Base-by-base conservation (phyloP, 2,888 invertebrate genomes). In the Anoncus sp. region DNA sequence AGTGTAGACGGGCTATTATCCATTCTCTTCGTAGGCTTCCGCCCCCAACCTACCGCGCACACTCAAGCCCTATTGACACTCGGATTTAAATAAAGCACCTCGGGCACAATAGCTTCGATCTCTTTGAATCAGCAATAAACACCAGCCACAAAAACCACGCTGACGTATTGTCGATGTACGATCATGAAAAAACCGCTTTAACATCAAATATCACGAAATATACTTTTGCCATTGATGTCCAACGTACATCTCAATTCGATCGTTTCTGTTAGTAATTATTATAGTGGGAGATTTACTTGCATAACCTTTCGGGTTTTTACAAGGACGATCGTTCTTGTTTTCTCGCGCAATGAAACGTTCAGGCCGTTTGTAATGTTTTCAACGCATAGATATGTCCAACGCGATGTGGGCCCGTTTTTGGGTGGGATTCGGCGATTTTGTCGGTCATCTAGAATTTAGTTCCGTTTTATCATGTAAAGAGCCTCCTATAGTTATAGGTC, bases 51-150 rank as follows among this genome's bases (percentile, higher is more conserved):
- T 38, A 14, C 59, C 31, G 31, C 38, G 9, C 22, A 43, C 47
- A 49, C 49, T 22, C 60, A 38, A 53, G 55, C 79, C 75, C 67
- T 85, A 84, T 83, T 86, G 85, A 87, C 85, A 80, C 83, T 82
- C 84, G 85, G n/a, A 87, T 86, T 86, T 77, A 85, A 88, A 88
- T 88, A 87, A 87, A 85, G 85, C 84, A 81, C 73, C 83, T 80
- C 62, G 71, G 4, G 3, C 72, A 83, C 83, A 82, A 83, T 81
- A 71, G 77, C 73, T 71, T 57, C 72, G 24, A 73, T 77, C 20
- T 24, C 62, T 51, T 57, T 31, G 70, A 62, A 51, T 62, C 60
- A 51, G 31, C 49, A 82, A 82, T 86, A 81, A 80, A 79, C 62
- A 75, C 74, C 49, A 49, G 35, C 63, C 20, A n/a, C 49, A 53